Conservation (phyloP, 2,888 invertebrate genomes). For the Dryococelus australis region DNA sequence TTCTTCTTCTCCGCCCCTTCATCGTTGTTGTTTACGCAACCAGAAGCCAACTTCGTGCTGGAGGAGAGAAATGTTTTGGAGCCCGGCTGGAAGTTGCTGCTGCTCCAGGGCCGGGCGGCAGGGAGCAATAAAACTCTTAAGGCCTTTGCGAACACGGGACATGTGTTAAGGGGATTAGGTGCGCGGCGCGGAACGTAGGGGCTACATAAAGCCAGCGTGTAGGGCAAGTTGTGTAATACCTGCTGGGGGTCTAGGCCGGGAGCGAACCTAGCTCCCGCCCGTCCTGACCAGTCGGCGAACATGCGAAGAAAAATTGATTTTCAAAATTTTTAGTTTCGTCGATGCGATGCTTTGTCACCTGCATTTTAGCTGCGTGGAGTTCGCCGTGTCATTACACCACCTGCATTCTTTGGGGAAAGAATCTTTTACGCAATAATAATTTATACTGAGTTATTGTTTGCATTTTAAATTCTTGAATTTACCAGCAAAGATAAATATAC, state of each 20-base stretch:
- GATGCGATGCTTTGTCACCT: no score
- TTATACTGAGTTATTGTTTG: no score
- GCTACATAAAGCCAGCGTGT: neutral
- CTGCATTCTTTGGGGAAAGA: no score
- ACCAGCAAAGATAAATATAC: no score
- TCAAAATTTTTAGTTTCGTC: no score
- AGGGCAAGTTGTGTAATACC: constrained; percentile 12
- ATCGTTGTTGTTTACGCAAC: neutral
- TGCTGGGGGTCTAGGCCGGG: neutral
- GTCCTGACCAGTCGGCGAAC: neutral
- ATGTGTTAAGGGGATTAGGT: constrained; percentile 2
- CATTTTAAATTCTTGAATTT: no score
- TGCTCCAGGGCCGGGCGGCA: neutral
- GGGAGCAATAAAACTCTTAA: constrained; percentile 16
- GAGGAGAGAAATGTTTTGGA: neutral
- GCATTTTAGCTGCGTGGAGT: no score
- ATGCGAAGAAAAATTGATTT: no score
- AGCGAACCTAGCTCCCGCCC: neutral
- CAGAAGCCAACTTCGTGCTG: constrained; percentile 16
- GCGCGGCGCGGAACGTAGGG: neutral
- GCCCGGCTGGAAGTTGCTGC: no score
- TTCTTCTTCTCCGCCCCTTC: neutral
- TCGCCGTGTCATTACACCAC: no score
- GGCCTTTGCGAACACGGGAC: constrained; percentile 1
- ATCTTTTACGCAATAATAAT: no score